These are phyloP conservation scores for Dasyornis broadbenti DNA, from an alignment of 2,113 vertebrate genomes.

Conservation along the genomic window DNA sequence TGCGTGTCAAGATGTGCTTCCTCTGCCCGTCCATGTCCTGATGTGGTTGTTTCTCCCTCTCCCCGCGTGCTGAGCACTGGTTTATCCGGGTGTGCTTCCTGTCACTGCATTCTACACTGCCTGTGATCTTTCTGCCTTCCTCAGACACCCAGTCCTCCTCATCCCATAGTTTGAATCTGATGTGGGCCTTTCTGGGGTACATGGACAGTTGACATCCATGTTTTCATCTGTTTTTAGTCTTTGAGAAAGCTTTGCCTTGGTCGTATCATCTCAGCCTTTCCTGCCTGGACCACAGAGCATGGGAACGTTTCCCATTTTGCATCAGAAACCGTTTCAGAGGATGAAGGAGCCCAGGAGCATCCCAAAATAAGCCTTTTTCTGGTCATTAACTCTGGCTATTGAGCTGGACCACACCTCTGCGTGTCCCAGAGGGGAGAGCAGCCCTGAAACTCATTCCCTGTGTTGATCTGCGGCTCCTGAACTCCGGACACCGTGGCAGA, in stretches of 20 bases:
- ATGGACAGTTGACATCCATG: not conserved
- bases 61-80: not conserved
- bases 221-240: not conserved
- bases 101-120: not conserved
- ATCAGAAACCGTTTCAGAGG: not conserved
- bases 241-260: not conserved
- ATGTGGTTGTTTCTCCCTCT: rapidly evolving
- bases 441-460: rapidly evolving
- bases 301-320: not conserved
- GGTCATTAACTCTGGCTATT: not conserved
- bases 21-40: not conserved
- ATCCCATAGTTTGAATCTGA: not conserved
- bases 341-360: not conserved
- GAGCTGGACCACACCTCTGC: not conserved
- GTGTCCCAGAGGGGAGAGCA: not conserved
- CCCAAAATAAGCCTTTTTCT: not conserved
- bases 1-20: too few relatives aligned
- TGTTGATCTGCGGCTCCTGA: not conserved
- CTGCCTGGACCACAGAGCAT: not conserved
- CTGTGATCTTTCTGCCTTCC: not conserved
- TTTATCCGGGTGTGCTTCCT: not conserved
- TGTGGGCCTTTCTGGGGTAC: not conserved
- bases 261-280: not conserved
- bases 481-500: not conserved
- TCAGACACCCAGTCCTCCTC: not conserved